Evolutionary conservation across 1,140 invertebrate species (phyloP).

Genomic region (Heterodera schachtii): DNA sequence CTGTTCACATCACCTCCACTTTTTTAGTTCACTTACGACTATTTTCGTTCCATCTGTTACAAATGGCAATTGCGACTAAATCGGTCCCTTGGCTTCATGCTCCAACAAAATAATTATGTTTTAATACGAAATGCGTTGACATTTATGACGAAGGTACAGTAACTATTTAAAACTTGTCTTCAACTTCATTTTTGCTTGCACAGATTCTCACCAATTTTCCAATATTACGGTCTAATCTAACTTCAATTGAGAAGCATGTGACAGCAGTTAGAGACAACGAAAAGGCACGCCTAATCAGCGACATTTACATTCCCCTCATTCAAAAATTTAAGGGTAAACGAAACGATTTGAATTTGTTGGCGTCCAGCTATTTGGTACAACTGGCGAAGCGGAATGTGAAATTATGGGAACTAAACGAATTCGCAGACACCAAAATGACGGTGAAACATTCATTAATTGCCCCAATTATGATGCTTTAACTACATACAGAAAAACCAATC

Average conservation of each 20-base stretch:
- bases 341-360: constrained; percentile 38
- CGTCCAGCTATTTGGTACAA: constrained; percentile 39
- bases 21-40: constrained; percentile 41
- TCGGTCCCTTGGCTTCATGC: constrained; percentile 28
- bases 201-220: constrained; percentile 47
- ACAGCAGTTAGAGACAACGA: constrained; percentile 42
- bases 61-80: constrained; percentile 52
- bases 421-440: constrained; percentile 20
- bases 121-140: constrained; percentile 44
- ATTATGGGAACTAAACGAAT: constrained; percentile 36
- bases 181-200: constrained; percentile 5
- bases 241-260: constrained; percentile 35
- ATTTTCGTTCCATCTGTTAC: constrained; percentile 47
- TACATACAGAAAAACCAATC: not conserved
- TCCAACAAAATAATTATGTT: constrained; percentile 38
- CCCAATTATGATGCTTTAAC: not conserved
- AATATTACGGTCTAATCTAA: constrained; percentile 9
- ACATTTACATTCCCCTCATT: not conserved
- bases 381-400: constrained; percentile 36
- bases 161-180: constrained; percentile 14
- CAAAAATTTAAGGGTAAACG: constrained; percentile 27
- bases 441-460: not conserved
- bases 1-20: not conserved
- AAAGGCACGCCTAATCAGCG: constrained; percentile 8
- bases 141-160: constrained; percentile 48